Evolutionary conservation across 2,888 invertebrate species (phyloP).

Genomic region (Agriopis marginaria): DNA sequence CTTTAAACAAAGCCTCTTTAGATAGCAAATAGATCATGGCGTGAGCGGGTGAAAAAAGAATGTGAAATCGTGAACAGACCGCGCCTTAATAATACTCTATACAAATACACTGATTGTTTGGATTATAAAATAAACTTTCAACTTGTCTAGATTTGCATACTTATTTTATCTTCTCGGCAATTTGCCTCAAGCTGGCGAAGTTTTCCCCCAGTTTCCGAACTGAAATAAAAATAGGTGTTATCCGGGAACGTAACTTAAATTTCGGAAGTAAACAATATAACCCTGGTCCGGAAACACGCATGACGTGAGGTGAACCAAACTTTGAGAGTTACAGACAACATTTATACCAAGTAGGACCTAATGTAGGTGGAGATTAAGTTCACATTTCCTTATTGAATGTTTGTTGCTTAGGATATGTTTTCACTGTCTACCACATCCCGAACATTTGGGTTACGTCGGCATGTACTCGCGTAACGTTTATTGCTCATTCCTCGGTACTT

Average conservation of each 20-base stretch:
- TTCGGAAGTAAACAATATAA: constrained; percentile 34
- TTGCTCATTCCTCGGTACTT: constrained; percentile 48
- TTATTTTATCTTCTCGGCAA: constrained; percentile 11
- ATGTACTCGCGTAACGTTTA: constrained; percentile 51
- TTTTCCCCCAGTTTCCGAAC: constrained; percentile 7
- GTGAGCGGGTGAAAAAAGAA: too few relatives aligned
- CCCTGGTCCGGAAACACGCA: constrained; percentile 32
- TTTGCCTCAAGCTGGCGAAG: constrained; percentile 4
- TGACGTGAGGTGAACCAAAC: constrained; percentile 29
- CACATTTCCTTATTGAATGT: constrained; percentile 1
- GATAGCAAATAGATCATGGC: too few relatives aligned
- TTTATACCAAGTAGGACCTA: constrained; percentile 13
- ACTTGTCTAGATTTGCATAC: not conserved
- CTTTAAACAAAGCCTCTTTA: too few relatives aligned
- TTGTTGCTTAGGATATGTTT: constrained; percentile 15
- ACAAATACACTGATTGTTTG: not conserved
- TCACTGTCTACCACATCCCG: constrained; percentile 16
- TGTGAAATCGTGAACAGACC: too few relatives aligned
- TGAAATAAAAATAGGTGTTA: constrained; percentile 17
- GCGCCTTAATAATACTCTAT: too few relatives aligned
- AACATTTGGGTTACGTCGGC: constrained; percentile 46
- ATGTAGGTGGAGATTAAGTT: not conserved
- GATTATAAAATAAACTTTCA: not conserved
- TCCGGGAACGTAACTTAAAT: constrained; percentile 24
- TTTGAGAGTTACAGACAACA: constrained; percentile 15